Base-by-base conservation (phyloP, 1,140 invertebrate genomes). In the Temnothorax nylanderi region DNA sequence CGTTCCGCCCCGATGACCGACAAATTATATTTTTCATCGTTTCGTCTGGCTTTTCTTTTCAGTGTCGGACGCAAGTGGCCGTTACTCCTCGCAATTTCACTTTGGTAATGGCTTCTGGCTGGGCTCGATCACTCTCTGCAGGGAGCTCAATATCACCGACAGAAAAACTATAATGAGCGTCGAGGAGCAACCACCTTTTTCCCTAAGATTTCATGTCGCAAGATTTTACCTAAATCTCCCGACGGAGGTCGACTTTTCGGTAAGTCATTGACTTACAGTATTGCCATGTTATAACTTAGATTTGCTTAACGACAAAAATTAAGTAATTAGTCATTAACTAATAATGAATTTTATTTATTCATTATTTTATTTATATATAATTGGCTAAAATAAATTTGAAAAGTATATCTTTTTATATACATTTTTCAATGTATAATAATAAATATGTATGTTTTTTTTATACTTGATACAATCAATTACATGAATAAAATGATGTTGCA, bases 31-130 rank as follows among this genome's bases (percentile, higher is more conserved):
- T 81, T 81, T 26, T 80, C 62, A 71, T 8, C 34, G 62, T 54
- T 60, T 34, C 44, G 67, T 54, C 0, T 7, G 26, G 3, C 13
- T 60, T 62, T 74, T 80, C 85, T 81, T 96, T 96, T 16, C 96
- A 98, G 98, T 98, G 94, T 97, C 96, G 74, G 98, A 98, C 92
- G 97, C 97, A 2, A 98, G 97, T 34, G 98, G 97, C n/a, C 96
- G 97, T 71, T 98, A 98, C 94, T 97, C 96, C 2, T 97, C 97
- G 1, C 97, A 97, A 90, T 96, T 98, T 88, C 96, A 98, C 90
- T 98, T 98, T 90, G 98, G 98, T 8, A 98, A 98, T 92, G 97
- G 97, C 90, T 98, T 97, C 94, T 98, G 97, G 97, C 94, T 98
- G 67, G 98, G 98, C 1, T 98, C 98, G 44, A 96, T 96, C 62